Conservation (phyloP, 2,888 invertebrate species). For the Cephus nigrinus region DNA sequence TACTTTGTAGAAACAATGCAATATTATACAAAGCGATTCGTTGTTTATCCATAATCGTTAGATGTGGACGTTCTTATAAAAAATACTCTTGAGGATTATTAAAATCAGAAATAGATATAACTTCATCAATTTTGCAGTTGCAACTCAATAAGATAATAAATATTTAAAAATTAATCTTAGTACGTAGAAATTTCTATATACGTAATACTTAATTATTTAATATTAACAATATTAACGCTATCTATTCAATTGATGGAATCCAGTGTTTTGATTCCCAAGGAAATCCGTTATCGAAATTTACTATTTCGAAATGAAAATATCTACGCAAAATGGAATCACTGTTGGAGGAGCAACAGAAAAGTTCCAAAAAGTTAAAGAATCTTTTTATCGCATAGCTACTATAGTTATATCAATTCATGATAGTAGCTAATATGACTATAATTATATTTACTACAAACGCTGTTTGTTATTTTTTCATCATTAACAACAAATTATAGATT, state of each 20-base stretch:
- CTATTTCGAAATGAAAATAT: neutral
- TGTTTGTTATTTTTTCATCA: neutral
- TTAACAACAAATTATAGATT: neutral
- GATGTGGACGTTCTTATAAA: neutral
- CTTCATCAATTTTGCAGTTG: neutral
- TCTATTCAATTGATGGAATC: neutral
- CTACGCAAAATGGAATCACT: neutral
- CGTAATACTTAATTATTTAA: neutral
- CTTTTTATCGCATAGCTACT: neutral
- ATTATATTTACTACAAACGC: neutral
- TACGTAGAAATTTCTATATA: neutral
- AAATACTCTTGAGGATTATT: neutral
- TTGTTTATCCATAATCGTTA: neutral
- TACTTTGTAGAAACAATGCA: conserved; percentile 40
- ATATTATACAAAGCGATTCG: conserved; percentile 55
- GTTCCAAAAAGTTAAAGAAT: neutral
- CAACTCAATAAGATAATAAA: neutral
- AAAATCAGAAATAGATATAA: neutral
- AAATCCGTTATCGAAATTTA: neutral
- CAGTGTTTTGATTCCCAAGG: neutral
- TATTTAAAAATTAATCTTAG: neutral
- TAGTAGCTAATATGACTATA: neutral
- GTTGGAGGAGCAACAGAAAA: neutral
- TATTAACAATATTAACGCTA: neutral
- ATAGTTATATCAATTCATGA: neutral